Percentiles rank a stretch among this genome's conserved stretches.
Evolutionary conservation across 2,888 invertebrate species (phyloP).

Genomic region (Mimumesa dahlbomi): DNA sequence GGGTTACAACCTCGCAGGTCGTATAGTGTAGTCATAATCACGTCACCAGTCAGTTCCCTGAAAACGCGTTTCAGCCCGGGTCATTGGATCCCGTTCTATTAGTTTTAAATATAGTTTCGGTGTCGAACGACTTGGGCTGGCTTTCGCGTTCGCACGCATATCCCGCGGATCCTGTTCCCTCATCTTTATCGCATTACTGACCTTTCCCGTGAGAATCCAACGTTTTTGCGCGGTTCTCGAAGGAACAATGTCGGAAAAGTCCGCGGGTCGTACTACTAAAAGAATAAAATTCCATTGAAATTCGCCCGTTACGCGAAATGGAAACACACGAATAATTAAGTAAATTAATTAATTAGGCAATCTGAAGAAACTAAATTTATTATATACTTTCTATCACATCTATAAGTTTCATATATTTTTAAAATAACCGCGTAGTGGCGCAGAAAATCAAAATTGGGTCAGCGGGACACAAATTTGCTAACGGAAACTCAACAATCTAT

Average conservation of each 20-base stretch:
- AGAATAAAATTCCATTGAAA: no score
- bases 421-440: no score
- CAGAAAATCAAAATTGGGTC: no score
- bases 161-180: conserved; percentile 28
- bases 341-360: no score
- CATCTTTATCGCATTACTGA: conserved; percentile 5
- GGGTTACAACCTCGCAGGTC: background rate
- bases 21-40: conserved; percentile 9
- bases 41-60: conserved; percentile 18
- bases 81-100: conserved; percentile 49
- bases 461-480: no score
- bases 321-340: no score
- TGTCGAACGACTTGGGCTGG: background rate
- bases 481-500: no score
- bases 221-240: no score
- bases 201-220: background rate
- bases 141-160: conserved; percentile 8
- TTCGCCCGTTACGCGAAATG: no score
- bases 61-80: conserved; percentile 35
- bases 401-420: no score
- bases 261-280: no score
- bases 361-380: background rate
- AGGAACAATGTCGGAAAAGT: no score
- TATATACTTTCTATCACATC: background rate
- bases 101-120: conserved; percentile 43